Evolutionary conservation across 2,113 vertebrate species (phyloP).

Genomic region (Acrocephalus arundinaceus): DNA sequence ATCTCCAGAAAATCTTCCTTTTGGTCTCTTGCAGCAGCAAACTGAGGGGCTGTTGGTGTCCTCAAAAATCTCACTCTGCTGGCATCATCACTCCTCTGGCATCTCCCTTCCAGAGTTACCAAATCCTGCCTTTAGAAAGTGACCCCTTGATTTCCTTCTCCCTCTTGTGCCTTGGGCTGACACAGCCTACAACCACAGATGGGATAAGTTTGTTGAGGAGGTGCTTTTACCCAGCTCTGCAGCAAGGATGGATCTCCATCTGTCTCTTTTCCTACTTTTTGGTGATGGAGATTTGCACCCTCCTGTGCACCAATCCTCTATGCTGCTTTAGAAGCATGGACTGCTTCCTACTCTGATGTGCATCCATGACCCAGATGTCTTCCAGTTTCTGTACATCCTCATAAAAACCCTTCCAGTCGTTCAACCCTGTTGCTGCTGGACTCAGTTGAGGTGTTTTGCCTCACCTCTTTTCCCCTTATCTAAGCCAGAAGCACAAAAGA

Average conservation of each 20-base stretch:
- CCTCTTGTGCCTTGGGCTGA: neutral
- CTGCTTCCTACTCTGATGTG: neutral
- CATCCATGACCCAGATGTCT: neutral
- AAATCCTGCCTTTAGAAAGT: neutral
- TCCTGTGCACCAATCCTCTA: neutral
- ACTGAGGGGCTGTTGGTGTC: neutral
- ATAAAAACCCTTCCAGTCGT: neutral
- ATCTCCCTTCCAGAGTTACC: neutral
- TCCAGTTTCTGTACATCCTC: neutral
- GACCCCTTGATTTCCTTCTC: neutral
- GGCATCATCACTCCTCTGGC: neutral
- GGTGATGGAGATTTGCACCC: neutral
- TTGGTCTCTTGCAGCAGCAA: neutral
- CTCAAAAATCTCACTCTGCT: neutral
- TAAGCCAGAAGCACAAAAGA: neutral
- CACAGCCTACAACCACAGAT: neutral
- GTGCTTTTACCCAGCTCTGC: neutral
- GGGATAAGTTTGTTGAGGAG: neutral
- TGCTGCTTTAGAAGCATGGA: neutral
- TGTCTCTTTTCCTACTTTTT: neutral
- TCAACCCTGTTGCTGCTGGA: neutral
- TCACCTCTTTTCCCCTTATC: neutral
- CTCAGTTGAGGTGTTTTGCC: neutral
- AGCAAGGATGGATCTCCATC: neutral
- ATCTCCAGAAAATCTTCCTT: neutral